Base-by-base conservation (phyloP, 2,888 invertebrate species). In the Lithosia quadra region DNA sequence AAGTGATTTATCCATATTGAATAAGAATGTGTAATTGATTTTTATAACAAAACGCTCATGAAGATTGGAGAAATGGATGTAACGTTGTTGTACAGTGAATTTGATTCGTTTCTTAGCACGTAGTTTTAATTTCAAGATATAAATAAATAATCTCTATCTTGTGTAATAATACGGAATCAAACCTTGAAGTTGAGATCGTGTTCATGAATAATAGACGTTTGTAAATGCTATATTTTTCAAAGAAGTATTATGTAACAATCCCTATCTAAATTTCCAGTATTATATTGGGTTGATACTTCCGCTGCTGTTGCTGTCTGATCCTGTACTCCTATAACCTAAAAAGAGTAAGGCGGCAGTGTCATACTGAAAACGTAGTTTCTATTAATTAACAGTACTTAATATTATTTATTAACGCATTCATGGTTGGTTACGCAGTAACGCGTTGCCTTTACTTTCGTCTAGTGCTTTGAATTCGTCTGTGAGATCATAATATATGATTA, bases 81-180 rank as follows among this genome's bases (percentile, higher is more conserved):
- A 49, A 49, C n/a, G 18, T 18, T 7, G 18, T 49, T 49, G n/a
- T 49, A 49, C n/a, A n/a, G 43, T n/a, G n/a, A n/a, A 49, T 4
- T n/a, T 49, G 49, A 49, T n/a, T 49, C 18, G n/a, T n/a, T 49
- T 49, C 49, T n/a, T n/a, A 49, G n/a, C 43, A 49, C 49, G 49
- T 49, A 49, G 49, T 49, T 49, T 49, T n/a, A n/a, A 49, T n/a
- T 28, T 28, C n/a, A 49, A 9, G 8, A 49, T 49, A 49, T n/a
- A 0, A 21, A 34, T 59, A n/a, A 21, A 34, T 34, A 5, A 1
- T 13, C 34, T 34, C 34, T 13, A 15, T 22, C 8, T 15, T 34
- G 1, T 22, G 15, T 60, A 34, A 34, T 21, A 36, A 2, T 36
- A 36, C 21, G 34, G 2, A 22, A 60, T 36, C 9, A 7, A 22